Evolutionary conservation across 2,797 vertebrate genomes (phyloP).

Genomic region (Limnodromus scolopaceus): DNA sequence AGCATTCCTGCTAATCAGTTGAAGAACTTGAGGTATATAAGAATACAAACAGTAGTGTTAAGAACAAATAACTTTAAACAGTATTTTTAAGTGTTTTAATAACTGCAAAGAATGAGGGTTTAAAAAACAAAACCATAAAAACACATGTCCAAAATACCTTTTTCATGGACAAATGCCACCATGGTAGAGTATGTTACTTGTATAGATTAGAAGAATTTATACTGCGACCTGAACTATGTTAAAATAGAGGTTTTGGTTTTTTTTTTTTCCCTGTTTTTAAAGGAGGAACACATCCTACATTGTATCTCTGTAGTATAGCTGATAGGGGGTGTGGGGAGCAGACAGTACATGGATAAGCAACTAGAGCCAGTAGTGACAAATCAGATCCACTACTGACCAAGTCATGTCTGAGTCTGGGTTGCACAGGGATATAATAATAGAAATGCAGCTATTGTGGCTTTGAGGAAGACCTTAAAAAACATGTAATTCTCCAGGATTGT

Average conservation of each 20-base stretch:
- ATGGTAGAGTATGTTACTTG: accelerated
- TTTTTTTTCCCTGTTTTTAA: neutral
- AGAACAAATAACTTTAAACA: neutral
- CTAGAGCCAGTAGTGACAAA: neutral
- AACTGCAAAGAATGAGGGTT: neutral
- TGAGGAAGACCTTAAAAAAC: neutral
- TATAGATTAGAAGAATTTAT: neutral
- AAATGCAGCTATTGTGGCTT: neutral
- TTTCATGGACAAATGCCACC: neutral
- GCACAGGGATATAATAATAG: neutral
- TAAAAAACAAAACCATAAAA: neutral
- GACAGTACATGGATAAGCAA: neutral
- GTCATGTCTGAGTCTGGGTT: neutral
- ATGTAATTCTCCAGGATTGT: neutral
- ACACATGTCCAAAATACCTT: neutral
- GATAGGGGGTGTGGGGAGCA: neutral
- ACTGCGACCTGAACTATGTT: neutral
- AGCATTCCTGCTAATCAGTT: neutral
- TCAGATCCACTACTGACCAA: neutral
- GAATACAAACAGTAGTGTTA: neutral
- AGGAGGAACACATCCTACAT: neutral
- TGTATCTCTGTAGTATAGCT: neutral
- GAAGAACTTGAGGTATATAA: neutral
- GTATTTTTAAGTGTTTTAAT: neutral
- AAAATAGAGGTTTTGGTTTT: neutral